Percentiles rank a stretch among this genome's conserved stretches.
Evolutionary conservation across 1,140 invertebrate genomes (phyloP).

Genomic region (Gryllus bimaculatus): DNA sequence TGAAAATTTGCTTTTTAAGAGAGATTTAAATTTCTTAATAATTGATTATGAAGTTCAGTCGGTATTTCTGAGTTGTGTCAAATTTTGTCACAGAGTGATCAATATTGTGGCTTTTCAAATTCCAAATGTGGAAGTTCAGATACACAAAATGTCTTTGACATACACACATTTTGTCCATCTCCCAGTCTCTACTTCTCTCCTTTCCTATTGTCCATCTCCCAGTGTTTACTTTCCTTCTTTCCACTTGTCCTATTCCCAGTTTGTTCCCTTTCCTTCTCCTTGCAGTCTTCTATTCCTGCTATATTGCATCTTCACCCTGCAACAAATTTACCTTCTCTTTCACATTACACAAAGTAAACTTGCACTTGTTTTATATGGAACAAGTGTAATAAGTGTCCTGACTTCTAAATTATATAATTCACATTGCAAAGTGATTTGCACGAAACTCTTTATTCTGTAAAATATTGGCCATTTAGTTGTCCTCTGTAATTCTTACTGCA

Average conservation of each 20-base stretch:
- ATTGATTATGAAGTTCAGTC: neutral
- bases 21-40: constrained; percentile 6
- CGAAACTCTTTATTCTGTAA: neutral
- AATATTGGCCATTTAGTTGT: neutral
- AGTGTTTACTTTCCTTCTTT: neutral
- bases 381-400: neutral
- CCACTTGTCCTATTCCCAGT: neutral
- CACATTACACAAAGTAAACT: neutral
- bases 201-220: neutral
- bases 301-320: no score
- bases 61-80: neutral
- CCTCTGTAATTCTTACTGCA: neutral
- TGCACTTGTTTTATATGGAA: neutral
- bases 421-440: neutral
- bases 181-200: neutral
- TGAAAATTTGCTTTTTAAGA: neutral
- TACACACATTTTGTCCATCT: neutral
- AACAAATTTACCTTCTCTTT: neutral
- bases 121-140: neutral
- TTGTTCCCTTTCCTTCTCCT: neutral
- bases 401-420: neutral
- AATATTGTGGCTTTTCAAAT: constrained; percentile 5
- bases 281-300: neutral
- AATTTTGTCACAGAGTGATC: neutral
- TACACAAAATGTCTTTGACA: neutral